Base-by-base conservation (phyloP, 2,888 invertebrate species). In the Platynereis dumerilii region DNA sequence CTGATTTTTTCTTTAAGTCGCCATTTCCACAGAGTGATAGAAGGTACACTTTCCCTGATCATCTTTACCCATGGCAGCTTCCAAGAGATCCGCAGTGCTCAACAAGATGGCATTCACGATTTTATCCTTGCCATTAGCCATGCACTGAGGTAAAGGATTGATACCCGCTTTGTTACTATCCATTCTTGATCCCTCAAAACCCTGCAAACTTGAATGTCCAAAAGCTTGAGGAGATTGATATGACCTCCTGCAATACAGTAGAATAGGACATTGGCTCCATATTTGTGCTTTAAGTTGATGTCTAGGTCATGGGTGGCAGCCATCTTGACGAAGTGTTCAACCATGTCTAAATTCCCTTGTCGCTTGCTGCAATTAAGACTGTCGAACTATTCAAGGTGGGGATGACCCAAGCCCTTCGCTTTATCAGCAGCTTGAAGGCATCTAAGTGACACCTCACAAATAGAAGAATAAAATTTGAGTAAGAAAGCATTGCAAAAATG, bases 291-390 rank as follows among this genome's bases (percentile, higher is more conserved):
- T 20, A 61, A 62, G 59, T 68, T 61, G 39, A 68, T 56, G 55
- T 72, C 71, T 24, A 71, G 57, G 56, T 64, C 64, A 2, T 69
- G 64, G 22, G 53, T 60, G 27, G 27, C 24, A 15, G 66, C 54
- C 62, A 66, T 67, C 29, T 45, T 52, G 55, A 74, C 48, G 5
- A 67, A 59, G 56, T 57, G 61, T 28, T 65, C 58, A 2, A 65
- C 64, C 60, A 69, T 58, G 28, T 69, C 58, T 15, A 12, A 20
- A 26, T 69, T 63, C 70, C 67, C 26, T 69, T 71, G 62, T 66
- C 65, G 60, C 69, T 67, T 1, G 74, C 73, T 52, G 72, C 73
- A 69, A 72, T 74, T 15, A 74, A 67, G 12, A 72, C 34, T 2
- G 72, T 71, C 17, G 67, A 58, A 5, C 74, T 72, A 52, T 72